Evolutionary conservation across 2,113 vertebrate genomes (phyloP).

Genomic region (Gallinago media): DNA sequence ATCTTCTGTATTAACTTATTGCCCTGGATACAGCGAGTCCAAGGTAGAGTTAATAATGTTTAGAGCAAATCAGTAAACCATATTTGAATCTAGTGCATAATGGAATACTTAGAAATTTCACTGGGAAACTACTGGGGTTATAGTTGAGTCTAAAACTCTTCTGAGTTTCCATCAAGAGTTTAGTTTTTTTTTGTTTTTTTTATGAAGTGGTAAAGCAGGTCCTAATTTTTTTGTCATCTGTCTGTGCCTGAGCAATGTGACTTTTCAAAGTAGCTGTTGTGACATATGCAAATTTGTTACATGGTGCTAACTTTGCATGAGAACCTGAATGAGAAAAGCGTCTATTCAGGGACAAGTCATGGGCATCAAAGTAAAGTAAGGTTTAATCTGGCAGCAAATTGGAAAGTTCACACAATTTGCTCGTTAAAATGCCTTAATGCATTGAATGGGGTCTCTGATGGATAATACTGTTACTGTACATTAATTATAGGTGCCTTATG

Average conservation of each 20-base stretch:
- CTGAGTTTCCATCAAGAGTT: neutral
- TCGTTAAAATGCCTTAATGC: conserved; percentile 16
- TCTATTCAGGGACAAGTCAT: neutral
- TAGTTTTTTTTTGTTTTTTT: neutral
- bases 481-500: conserved; percentile 20
- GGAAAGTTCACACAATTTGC: neutral
- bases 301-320: neutral
- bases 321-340: neutral
- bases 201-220: neutral
- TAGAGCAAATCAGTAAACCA: neutral
- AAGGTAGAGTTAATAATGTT: neutral
- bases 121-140: neutral
- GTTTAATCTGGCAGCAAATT: conserved; percentile 34
- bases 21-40: neutral
- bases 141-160: neutral
- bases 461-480: neutral
- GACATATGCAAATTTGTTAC: neutral
- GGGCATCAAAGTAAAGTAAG: neutral
- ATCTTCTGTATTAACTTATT: neutral
- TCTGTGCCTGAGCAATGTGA: neutral
- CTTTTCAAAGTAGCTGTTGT: neutral
- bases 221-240: neutral
- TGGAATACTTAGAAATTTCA: neutral
- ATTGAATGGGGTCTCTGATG: neutral
- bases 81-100: neutral